Evolutionary conservation across 2,888 invertebrate genomes (phyloP).

Genomic region (Heterodera filipjevi): DNA sequence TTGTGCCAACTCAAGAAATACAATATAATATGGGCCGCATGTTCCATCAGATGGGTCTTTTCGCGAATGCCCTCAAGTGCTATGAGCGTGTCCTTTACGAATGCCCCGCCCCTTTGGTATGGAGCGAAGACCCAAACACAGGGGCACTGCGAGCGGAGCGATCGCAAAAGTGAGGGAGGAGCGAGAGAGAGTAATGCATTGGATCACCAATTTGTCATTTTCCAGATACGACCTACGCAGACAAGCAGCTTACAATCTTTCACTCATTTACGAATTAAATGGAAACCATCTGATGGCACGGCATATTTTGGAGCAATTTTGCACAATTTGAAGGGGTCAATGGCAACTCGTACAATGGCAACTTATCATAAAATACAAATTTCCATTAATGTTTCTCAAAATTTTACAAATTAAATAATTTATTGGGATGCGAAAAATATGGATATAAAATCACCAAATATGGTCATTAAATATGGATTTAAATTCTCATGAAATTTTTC

Average conservation of each 20-base stretch:
- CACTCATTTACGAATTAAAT: conserved; percentile 60
- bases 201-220: neutral
- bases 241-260: conserved; percentile 64
- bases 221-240: conserved; percentile 54
- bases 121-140: conserved; percentile 28
- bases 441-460: no score
- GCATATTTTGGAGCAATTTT: conserved; percentile 58
- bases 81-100: conserved; percentile 52
- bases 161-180: conserved; percentile 23
- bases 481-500: no score
- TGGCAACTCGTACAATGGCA: no score
- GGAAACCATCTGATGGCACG: conserved; percentile 59
- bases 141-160: conserved; percentile 34
- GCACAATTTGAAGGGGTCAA: conserved; percentile 42
- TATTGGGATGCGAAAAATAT: no score
- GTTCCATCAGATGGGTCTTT: conserved; percentile 61
- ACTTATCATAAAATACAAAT: no score
- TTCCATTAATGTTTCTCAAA: no score
- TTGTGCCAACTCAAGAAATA: conserved; percentile 42
- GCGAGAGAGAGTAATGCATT: neutral
- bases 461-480: no score
- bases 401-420: no score
- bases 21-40: conserved; percentile 60
- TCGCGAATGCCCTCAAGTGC: conserved; percentile 54
- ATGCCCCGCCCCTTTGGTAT: conserved; percentile 40